Percentiles rank a stretch among this genome's conserved stretches.
Evolutionary conservation across 2,113 vertebrate species (phyloP).

Genomic region (Hydrochoerus hydrochaeris): DNA sequence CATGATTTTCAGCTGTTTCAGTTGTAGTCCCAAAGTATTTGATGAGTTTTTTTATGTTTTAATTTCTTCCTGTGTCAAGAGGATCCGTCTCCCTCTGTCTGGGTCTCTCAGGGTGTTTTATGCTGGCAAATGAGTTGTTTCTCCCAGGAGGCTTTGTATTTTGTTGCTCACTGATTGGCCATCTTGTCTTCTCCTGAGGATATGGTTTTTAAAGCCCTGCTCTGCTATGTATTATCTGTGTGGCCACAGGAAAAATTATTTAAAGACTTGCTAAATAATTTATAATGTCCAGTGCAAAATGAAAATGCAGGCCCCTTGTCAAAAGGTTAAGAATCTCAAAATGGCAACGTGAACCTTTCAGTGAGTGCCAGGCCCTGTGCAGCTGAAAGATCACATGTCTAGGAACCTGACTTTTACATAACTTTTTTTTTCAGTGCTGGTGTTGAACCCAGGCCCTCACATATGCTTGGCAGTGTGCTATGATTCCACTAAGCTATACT

Average conservation of each 20-base stretch:
- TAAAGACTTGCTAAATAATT: not conserved
- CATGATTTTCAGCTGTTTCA: no score
- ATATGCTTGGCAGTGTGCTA: not conserved
- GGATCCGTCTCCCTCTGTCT: no score
- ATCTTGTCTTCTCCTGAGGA: no score
- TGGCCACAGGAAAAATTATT: not conserved
- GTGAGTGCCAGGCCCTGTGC: not conserved
- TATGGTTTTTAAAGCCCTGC: not conserved
- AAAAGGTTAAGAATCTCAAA: not conserved
- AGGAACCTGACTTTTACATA: not conserved
- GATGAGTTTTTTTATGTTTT: no score
- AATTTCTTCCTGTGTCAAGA: no score
- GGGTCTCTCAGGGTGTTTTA: no score
- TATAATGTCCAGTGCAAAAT: not conserved
- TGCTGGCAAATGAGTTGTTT: no score
- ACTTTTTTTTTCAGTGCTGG: not conserved
- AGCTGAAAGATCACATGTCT: not conserved
- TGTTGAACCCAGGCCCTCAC: not conserved
- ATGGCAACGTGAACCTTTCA: not conserved
- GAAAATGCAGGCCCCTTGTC: not conserved
- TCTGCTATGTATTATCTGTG: not conserved
- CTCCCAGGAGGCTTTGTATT: no score
- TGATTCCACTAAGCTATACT: not conserved
- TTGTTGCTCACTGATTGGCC: no score
- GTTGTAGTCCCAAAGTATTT: no score